These are phyloP conservation scores for Stichopus chloronotus DNA, from an alignment of 35 echinoderm and acorn worm species.

Conservation along the genomic window DNA sequence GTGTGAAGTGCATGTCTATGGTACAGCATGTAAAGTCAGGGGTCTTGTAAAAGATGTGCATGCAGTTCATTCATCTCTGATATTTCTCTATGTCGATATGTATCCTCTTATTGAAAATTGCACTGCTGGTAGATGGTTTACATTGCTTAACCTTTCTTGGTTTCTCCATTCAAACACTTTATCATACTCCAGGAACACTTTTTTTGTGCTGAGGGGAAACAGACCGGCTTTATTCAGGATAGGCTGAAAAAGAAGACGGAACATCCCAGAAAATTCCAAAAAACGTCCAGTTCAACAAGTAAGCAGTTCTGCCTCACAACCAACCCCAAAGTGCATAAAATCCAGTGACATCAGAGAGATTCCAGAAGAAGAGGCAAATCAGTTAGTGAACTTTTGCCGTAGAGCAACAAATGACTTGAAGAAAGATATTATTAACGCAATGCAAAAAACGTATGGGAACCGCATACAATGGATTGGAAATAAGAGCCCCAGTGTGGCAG, in stretches of 20 bases:
- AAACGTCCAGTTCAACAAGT: not conserved
- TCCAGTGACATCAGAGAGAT: not conserved
- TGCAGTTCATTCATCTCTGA: not conserved
- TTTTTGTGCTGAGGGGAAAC: slow-evolving; percentile 10
- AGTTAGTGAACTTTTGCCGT: not conserved
- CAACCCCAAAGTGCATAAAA: not conserved
- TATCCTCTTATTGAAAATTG: not conserved
- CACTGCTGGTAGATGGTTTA: not conserved
- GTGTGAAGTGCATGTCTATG: not conserved
- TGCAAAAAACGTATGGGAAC: slow-evolving; percentile 5
- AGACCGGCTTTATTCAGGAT: slow-evolving; percentile 11
- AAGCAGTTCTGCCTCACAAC: not conserved
- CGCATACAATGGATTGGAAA: not conserved
- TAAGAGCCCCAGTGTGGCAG: not conserved
- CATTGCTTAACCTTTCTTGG: not conserved
- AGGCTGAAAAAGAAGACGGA: slow-evolving; percentile 1
- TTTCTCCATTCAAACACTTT: not conserved
- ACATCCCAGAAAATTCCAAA: not conserved
- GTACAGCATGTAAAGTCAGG: not conserved
- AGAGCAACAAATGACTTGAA: not conserved
- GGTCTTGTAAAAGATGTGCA: not conserved
- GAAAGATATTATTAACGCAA: slow-evolving; percentile 2
- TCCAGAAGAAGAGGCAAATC: not conserved
- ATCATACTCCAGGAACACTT: slow-evolving; percentile 7
- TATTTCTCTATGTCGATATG: not conserved